Conservation (phyloP, 2,888 invertebrate genomes). For the Xanthia icteritia region DNA sequence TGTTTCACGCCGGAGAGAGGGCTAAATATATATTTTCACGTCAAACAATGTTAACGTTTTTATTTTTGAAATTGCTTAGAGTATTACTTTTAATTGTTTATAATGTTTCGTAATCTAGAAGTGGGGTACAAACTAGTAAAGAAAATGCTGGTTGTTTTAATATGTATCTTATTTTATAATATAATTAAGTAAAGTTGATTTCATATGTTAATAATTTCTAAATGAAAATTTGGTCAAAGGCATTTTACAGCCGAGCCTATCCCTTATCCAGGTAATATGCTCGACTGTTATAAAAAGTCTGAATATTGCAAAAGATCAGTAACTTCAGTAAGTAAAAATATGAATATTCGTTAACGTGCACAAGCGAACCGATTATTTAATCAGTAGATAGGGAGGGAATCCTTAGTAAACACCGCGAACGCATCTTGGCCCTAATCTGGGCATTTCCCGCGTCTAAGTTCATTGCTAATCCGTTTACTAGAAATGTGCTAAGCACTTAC, state of each 20-base stretch:
- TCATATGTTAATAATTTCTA: too few species aligned
- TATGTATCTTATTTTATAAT: neutral
- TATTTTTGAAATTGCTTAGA: constrained; percentile 37
- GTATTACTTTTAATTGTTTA: constrained; percentile 30
- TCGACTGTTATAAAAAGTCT: neutral
- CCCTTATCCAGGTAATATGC: neutral
- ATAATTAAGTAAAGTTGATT: neutral
- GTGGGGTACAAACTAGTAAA: neutral
- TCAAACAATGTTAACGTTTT: constrained; percentile 60
- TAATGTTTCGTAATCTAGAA: neutral
- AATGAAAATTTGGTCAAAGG: neutral
- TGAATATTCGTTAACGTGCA: neutral
- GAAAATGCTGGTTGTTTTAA: neutral
- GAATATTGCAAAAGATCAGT: neutral
- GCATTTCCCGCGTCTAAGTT: constrained; percentile 68
- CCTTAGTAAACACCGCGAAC: constrained; percentile 52
- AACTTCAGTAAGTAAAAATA: neutral
- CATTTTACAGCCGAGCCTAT: neutral
- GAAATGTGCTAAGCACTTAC: constrained; percentile 67
- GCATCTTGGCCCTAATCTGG: constrained; percentile 62
- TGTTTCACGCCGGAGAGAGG: constrained; percentile 77
- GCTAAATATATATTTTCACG: constrained; percentile 77
- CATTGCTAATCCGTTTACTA: constrained; percentile 77
- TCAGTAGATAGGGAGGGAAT: constrained; percentile 51
- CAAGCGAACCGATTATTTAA: constrained; percentile 26